Evolutionary conservation across 2,797 vertebrate species (phyloP), one percentile per base, ranked within the genome.

Genomic region (Picus viridis): DNA sequence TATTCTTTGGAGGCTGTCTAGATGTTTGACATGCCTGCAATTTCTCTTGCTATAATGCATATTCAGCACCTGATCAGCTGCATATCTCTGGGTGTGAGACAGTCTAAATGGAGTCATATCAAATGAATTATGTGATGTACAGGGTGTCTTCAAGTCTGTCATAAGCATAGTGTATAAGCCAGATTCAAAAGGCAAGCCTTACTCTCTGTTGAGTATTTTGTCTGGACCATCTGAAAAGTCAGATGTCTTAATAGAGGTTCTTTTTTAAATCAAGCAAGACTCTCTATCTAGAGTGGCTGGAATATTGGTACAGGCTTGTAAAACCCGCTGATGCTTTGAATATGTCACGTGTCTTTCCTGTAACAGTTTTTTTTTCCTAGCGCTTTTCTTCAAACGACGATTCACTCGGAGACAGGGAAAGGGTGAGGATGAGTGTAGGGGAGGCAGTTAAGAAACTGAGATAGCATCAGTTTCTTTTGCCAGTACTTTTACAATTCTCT

Each of bases 41-140:
- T 84, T 87, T 72, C 70, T 95, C 80, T 62, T 90, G 82, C 53
- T 88, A 93, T 92, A 91, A 94, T 83, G 89, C 93, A 94, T 89
- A 93, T 90, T 94, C 94, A 93, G 86, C 88, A 93, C 85, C 90
- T 94, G 95, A 97, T 96, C 88, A 96, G 90, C 83, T 89, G 80
- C 8, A 2, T 88, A 74, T 85, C 90, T 94, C 65, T 64, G 83
- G 75, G 86, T 86, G 85, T 86, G 57, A 95, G 92, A 94, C 89
- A 94, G 84, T 49, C 84, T 93, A 91, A 92, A 88, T 26, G 69
- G 80, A 95, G 57, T 39, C 58, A 5, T 74, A 89, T 32, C 64
- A 69, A 91, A 86, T 65, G 39, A 93, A 89, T 57, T 93, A 74
- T 64, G 43, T 92, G 92, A 92, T 82, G 68, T 88, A 78, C 77